Percentiles rank a stretch among this genome's conserved stretches.
These are phyloP conservation scores for Mactra quadrangularis DNA, from an alignment of 1,140 invertebrate species.

Conservation along the genomic window DNA sequence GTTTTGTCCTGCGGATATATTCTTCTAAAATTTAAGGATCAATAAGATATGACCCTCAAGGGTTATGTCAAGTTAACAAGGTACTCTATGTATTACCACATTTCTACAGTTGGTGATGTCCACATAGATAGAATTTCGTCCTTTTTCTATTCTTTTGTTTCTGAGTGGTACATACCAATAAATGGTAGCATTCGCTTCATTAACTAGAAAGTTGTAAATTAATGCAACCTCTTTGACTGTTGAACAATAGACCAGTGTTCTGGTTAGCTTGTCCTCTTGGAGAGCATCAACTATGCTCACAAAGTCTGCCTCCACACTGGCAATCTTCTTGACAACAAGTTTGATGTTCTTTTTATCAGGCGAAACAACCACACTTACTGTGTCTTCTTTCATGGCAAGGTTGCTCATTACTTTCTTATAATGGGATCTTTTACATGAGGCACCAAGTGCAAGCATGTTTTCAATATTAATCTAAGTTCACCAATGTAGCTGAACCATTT, in stretches of 20 bases:
- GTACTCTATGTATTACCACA: too few relatives aligned
- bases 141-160: not conserved
- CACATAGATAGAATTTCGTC: not conserved
- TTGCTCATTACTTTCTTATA: not conserved
- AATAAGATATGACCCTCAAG: too few relatives aligned
- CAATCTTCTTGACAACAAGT: not conserved
- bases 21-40: too few relatives aligned
- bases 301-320: not conserved
- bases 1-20: too few relatives aligned
- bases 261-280: not conserved
- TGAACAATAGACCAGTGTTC: not conserved
- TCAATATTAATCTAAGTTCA: not conserved
- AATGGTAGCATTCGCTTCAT: not conserved
- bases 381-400: not conserved
- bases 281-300: not conserved
- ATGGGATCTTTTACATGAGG: not conserved
- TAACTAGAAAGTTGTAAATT: not conserved
- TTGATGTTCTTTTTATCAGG: not conserved
- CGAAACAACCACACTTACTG: not conserved
- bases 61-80: too few relatives aligned
- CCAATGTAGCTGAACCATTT: not conserved
- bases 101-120: too few relatives aligned
- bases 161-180: slow-evolving; percentile 5
- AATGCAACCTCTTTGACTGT: not conserved
- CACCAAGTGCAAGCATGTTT: not conserved